phyloP scores from a whole-genome alignment of 2,888 invertebrate genomes.

The Temnothorax ravouxi region DNA sequence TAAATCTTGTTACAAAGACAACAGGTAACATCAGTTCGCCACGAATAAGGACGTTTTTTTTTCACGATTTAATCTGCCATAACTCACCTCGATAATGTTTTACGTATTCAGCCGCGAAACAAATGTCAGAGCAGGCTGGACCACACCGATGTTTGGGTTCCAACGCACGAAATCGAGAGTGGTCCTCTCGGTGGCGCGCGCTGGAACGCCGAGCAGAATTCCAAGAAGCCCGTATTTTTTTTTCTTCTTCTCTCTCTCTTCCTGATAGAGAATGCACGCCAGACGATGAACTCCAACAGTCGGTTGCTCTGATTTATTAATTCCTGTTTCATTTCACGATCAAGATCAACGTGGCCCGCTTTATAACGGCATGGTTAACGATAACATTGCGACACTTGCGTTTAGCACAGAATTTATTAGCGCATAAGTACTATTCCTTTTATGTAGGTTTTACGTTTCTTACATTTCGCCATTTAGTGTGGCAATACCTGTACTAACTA shows the following conservation, averaged over 20 bases:
- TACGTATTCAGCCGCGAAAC: constrained; percentile 60
- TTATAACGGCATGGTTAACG: constrained; percentile 24
- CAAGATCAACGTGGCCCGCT: constrained; percentile 48
- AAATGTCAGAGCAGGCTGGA: constrained; percentile 57
- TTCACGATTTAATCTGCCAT: not conserved
- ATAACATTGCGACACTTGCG: constrained; percentile 27
- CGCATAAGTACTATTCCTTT: constrained; percentile 21
- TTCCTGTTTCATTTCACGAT: constrained; percentile 42
- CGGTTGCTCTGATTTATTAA: constrained; percentile 54
- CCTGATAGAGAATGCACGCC: constrained; percentile 13
- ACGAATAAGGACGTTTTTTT: not conserved
- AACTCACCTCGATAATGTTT: constrained; percentile 66
- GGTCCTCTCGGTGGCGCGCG: constrained; percentile 72
- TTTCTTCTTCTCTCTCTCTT: not conserved
- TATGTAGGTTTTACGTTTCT: not conserved
- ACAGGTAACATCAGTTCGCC: not conserved
- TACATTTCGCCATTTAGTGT: not conserved
- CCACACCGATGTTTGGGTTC: constrained; percentile 72
- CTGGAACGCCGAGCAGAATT: constrained; percentile 74
- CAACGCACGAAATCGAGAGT: constrained; percentile 77
- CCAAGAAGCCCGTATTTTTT: constrained; percentile 70
- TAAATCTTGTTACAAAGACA: not conserved
- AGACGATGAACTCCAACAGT: constrained; percentile 38
- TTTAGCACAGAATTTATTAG: constrained; percentile 5
- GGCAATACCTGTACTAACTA: not conserved